These are phyloP conservation scores for Garrulus glandarius DNA, from an alignment of 2,797 vertebrate genomes.

Conservation along the genomic window DNA sequence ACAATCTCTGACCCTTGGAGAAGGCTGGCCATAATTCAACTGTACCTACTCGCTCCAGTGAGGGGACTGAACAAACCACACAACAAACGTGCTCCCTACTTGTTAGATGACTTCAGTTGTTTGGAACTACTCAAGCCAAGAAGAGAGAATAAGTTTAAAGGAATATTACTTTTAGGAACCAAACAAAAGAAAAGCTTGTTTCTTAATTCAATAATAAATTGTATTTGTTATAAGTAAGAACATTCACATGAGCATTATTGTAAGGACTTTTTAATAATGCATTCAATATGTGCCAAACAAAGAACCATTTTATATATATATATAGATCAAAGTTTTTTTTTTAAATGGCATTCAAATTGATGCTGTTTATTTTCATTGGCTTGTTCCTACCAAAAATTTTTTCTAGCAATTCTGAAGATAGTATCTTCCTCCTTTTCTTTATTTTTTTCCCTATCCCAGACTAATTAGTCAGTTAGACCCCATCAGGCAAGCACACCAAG, in stretches of 20 bases:
- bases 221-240: not conserved
- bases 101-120: constrained; percentile 54
- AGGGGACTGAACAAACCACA: constrained; percentile 37
- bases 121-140: constrained; percentile 67
- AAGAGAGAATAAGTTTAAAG: constrained; percentile 47
- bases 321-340: not conserved
- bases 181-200: constrained; percentile 64
- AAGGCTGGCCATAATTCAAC: not conserved
- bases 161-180: constrained; percentile 80
- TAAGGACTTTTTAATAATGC: not conserved
- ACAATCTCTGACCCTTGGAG: not conserved
- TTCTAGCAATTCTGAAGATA: not conserved
- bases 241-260: not conserved
- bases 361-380: not conserved
- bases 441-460: not conserved
- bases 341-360: not conserved
- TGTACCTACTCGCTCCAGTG: constrained; percentile 27
- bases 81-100: constrained; percentile 14
- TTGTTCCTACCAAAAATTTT: not conserved
- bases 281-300: not conserved
- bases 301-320: not conserved
- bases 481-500: not conserved
- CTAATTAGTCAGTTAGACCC: not conserved
- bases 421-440: not conserved
- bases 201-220: not conserved